A percentile compares a stretch with the other conserved stretches of the same genome.
Evolutionary conservation across 1,140 invertebrate species (phyloP).

Genomic region (Mamestra configurata): DNA sequence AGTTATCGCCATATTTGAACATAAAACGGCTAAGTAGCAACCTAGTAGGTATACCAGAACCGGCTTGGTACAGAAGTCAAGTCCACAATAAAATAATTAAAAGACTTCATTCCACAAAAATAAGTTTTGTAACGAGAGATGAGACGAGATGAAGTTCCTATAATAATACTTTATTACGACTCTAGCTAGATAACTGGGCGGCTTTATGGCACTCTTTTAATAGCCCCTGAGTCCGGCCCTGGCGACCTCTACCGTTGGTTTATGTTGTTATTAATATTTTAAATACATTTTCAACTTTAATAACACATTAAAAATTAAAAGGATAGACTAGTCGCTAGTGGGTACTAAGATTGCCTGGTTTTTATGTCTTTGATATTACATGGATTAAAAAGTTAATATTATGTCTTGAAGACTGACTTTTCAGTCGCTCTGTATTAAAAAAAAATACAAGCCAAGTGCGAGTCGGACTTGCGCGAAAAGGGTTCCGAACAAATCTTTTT

Average conservation of each 20-base stretch:
- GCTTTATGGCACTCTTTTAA: slow-evolving; percentile 79
- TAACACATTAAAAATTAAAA: slow-evolving; percentile 50
- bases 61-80: not conserved
- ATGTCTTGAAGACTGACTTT: no score
- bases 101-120: slow-evolving; percentile 14
- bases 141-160: slow-evolving; percentile 50
- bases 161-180: slow-evolving; percentile 78
- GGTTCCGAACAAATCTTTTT: no score
- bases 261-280: slow-evolving; percentile 55
- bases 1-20: slow-evolving; percentile 21
- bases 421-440: no score
- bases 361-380: no score
- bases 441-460: no score
- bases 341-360: slow-evolving; percentile 6
- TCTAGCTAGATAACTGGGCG: slow-evolving; percentile 73
- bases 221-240: slow-evolving; percentile 70
- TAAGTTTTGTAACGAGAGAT: slow-evolving; percentile 37
- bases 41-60: not conserved
- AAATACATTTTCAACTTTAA: slow-evolving; percentile 54
- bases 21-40: not conserved
- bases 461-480: no score
- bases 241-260: slow-evolving; percentile 40
- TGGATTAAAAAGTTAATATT: no score
- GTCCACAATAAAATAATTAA: slow-evolving; percentile 34
- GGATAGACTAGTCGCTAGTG: slow-evolving; percentile 21